phyloP scores from a whole-genome alignment of 2,888 invertebrate genomes.

The Harmothoe impar region DNA sequence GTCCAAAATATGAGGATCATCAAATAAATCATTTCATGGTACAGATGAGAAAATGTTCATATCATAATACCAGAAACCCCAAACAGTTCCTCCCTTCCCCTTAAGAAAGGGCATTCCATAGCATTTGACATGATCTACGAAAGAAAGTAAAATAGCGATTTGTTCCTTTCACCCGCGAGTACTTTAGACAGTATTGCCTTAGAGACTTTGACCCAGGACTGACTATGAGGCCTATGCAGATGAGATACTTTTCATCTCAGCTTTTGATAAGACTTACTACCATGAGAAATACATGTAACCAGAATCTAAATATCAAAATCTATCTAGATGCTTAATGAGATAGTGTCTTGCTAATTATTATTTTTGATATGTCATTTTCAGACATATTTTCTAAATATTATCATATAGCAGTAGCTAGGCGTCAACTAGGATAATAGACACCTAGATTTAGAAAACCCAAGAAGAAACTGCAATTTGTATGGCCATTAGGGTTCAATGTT shows the following conservation, averaged over 20 bases:
- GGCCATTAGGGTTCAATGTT: slow-evolving; percentile 29
- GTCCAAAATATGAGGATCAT: not conserved
- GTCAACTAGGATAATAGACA: not conserved
- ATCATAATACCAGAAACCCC: not conserved
- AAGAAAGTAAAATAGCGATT: not conserved
- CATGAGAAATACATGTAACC: not conserved
- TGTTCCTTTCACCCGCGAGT: not conserved
- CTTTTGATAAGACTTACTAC: not conserved
- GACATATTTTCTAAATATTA: not conserved
- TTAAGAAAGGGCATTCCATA: not conserved
- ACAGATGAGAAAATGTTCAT: not conserved
- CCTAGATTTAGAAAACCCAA: not conserved
- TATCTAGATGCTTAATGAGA: slow-evolving; percentile 11
- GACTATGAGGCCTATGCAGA: slow-evolving; percentile 25
- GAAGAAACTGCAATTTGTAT: not conserved
- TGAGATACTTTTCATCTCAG: not conserved
- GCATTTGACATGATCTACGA: not conserved
- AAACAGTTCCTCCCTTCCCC: not conserved
- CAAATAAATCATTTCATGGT: not conserved
- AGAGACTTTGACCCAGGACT: not conserved
- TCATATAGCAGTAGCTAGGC: not conserved
- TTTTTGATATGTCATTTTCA: not conserved
- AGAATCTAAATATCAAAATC: not conserved
- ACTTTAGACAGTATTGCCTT: slow-evolving; percentile 20
- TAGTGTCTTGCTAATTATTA: not conserved